Base-by-base conservation (phyloP, 2,113 vertebrate species). In the Candoia aspera region DNA sequence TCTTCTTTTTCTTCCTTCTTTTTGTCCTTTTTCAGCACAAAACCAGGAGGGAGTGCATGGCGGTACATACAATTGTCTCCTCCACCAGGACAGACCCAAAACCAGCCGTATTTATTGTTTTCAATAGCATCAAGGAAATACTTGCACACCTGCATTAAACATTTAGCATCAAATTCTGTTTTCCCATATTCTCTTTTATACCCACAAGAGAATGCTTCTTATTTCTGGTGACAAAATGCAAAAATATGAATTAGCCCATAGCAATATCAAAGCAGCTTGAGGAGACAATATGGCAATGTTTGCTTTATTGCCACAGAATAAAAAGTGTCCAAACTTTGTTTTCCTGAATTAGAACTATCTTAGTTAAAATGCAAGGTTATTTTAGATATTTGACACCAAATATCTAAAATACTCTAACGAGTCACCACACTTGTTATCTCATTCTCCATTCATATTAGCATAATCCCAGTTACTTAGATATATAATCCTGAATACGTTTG, bases 81-180 rank as follows among this genome's bases (percentile, higher is more conserved):
- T 26, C 99, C 99, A 0, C 97, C 98, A 0, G 99, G 99, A 95
- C 99, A 99, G 21, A 98, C 98, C 99, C 99, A 99, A 96, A 99
- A 99, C 99, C 99, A 99, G 91, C 99, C 99, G 0, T 99, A 99
- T 94, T 99, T 99, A 95, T 99, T 99, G 96, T 97, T 98, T 96
- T 99, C 99, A 93, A 99, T 99, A 94, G 99, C 99, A 33, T 99
- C 99, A 92, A 99, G 98, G 96, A 99, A 99, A 94, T 98, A 98
- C 91, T 98, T 99, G 95, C 99, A 99, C 90, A 99, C 99, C 99
- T 99, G 96, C 1, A 84, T 37, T 37, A 92, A 92, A 88, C 49
- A 94, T 83, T n/a, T 90, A 88, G 93, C 11, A 37, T 10, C 0
- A 0, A 0, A 29, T 33, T 53, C 24, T n/a, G 54, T n/a, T 91